phyloP scores from a whole-genome alignment of 2,797 vertebrate species.

The Poeciliopsis presidionis region DNA sequence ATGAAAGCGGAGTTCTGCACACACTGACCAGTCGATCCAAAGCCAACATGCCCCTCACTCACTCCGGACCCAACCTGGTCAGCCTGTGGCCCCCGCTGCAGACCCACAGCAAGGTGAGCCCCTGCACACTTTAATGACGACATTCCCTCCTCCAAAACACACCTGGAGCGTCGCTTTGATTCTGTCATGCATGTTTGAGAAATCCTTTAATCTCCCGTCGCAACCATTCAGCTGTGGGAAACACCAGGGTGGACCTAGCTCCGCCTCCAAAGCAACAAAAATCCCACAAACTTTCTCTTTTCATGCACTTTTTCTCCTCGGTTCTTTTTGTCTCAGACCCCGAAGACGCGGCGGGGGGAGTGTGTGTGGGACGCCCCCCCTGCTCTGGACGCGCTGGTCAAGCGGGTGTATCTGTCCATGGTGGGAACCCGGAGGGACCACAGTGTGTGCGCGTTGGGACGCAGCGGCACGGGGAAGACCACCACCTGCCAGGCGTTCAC shows the following conservation, averaged over 20 bases:
- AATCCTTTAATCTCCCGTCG: too few relatives aligned
- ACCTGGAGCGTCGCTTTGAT: too few relatives aligned
- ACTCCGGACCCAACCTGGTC: slow-evolving; percentile 84
- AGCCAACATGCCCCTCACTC: slow-evolving; percentile 82
- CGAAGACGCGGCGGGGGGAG: slow-evolving; percentile 72
- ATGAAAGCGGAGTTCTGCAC: slow-evolving; percentile 85
- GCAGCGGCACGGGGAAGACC: slow-evolving; percentile 89
- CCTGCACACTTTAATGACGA: too few relatives aligned
- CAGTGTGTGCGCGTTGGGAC: slow-evolving; percentile 86
- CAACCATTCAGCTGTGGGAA: too few relatives aligned
- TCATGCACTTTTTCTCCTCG: not conserved
- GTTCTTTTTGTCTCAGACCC: slow-evolving; percentile 52
- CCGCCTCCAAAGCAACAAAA: not conserved
- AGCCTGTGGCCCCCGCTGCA: slow-evolving; percentile 76
- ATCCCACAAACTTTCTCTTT: not conserved
- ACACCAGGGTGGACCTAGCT: too few relatives aligned
- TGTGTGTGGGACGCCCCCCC: slow-evolving; percentile 77
- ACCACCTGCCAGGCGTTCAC: slow-evolving; percentile 82
- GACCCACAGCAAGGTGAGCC: slow-evolving; percentile 73
- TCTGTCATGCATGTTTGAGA: too few relatives aligned
- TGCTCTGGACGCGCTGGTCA: slow-evolving; percentile 82
- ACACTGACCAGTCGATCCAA: slow-evolving; percentile 82
- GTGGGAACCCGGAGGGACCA: slow-evolving; percentile 86
- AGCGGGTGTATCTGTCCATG: slow-evolving; percentile 85
- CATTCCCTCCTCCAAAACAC: too few relatives aligned